Evolutionary conservation across 2,888 invertebrate species (phyloP), one percentile per base, ranked within the genome.

Genomic region (Omphaloscelis lunosa): DNA sequence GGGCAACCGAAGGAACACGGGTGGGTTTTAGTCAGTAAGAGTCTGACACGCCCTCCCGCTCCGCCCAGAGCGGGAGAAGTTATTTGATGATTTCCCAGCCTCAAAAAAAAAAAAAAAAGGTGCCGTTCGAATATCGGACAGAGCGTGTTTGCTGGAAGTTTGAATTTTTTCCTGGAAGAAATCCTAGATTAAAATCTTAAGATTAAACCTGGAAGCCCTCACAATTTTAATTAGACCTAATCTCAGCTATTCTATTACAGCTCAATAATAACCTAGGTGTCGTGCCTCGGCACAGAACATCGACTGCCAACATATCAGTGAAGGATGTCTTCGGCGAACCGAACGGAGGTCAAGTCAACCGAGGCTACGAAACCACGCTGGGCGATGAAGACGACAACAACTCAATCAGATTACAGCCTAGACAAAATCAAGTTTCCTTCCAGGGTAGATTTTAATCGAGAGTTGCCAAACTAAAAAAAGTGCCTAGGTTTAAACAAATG

Each of bases 321-420:
- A 98, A 98, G 90, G 98, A 98, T 84, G 98, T 98, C 0, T 98
- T 98, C 88, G 97, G 96, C 7, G 98, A 98, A 92, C 98, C 97
- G 0, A 97, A 97, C 83, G 97, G 97, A 80, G 98, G 98, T 72
- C 98, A 98, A 91, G 96, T 98, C 9, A 98, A 98, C 94, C 97
- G 98, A 87, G 98, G 97, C 7, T 98, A 98, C 91, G 98, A 98
- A 91, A 97, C 97, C 17, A 97, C 97, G 2, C 87, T 97, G 20
- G 96, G 97, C 48, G 98, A 98, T 67, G 97, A 97, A 41, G 98
- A 98, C 75, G 98, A 98, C 86, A 97, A 97, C 86, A 98, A 98
- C 91, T 98, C 98, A 15, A 94, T 98, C 88, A 97, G 98, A 92
- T 95, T 98, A 91, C 98, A 98, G 86, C 97, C 97, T 45, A 96